A percentile compares a stretch with the other conserved stretches of the same genome.
Conservation (phyloP, 2,113 vertebrate genomes). For the Paedocypris sp. region DNA sequence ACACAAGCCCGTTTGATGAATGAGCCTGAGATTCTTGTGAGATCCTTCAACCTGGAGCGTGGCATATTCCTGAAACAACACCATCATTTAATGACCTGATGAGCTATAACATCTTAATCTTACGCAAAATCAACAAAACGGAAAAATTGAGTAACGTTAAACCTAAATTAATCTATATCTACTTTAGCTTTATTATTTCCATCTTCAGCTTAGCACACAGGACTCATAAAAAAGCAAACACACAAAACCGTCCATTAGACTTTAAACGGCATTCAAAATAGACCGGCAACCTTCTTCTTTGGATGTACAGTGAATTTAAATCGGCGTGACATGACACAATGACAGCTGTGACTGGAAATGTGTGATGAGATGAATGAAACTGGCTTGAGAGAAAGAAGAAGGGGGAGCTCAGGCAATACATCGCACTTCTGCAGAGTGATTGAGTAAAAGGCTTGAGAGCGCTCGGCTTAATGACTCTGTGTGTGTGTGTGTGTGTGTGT, state of each 20-base stretch:
- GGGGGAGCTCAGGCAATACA: slow-evolving; percentile 8
- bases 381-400: neutral
- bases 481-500: slow-evolving; percentile 5
- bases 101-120: neutral
- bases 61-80: slow-evolving; percentile 44
- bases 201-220: neutral
- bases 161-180: neutral
- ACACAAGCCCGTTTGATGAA: slow-evolving; percentile 79
- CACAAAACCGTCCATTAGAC: neutral
- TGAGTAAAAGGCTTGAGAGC: neutral
- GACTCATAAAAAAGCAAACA: neutral
- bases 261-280: neutral
- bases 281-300: neutral
- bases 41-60: slow-evolving; percentile 38
- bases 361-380: slow-evolving; percentile 8
- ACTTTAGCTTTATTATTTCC: slow-evolving; percentile 11
- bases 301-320: slow-evolving; percentile 17
- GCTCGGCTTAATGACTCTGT: slow-evolving; percentile 11
- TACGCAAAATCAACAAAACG: slow-evolving; percentile 1
- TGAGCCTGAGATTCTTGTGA: slow-evolving; percentile 56
- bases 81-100: neutral
- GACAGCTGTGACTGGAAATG: slow-evolving; percentile 10
- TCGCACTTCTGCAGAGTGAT: slow-evolving; percentile 26
- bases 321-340: neutral
- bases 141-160: neutral